A percentile compares a stretch with the other conserved stretches of the same genome.
These are phyloP conservation scores for Eulemur coronatus DNA, from an alignment of 2,797 vertebrate genomes.

Conservation along the genomic window DNA sequence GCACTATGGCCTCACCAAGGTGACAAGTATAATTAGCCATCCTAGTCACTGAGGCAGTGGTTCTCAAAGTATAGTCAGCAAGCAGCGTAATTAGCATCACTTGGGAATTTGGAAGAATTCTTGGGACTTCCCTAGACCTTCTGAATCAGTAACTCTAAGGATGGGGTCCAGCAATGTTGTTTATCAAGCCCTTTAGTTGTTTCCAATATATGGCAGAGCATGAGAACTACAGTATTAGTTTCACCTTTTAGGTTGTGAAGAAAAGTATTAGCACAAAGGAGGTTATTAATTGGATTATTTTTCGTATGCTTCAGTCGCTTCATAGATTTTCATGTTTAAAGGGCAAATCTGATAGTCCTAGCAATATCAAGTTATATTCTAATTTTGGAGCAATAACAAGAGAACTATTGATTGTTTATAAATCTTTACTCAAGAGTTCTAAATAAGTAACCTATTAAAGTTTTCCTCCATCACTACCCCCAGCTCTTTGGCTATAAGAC, in stretches of 20 bases:
- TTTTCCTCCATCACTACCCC: not conserved
- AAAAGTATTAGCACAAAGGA: not conserved
- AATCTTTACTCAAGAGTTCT: slow-evolving; percentile 36
- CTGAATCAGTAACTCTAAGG: not conserved
- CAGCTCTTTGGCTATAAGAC: not conserved
- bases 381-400: slow-evolving; percentile 44
- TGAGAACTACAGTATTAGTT: not conserved
- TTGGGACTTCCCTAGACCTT: not conserved
- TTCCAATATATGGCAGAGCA: not conserved
- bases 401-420: slow-evolving; percentile 49
- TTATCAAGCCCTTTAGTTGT: not conserved
- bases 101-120: not conserved
- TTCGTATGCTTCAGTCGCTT: not conserved
- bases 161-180: rapidly evolving
- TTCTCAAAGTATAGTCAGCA: not conserved
- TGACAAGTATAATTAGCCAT: not conserved
- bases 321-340: slow-evolving; percentile 41
- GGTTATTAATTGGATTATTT: not conserved
- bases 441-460: slow-evolving; percentile 33
- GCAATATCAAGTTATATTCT: not conserved
- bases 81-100: not conserved
- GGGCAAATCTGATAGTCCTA: not conserved
- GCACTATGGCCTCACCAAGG: not conserved
- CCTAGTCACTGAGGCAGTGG: not conserved
- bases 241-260: not conserved